phyloP scores from a whole-genome alignment of 1,140 invertebrate genomes.

The Papilio xuthus region DNA sequence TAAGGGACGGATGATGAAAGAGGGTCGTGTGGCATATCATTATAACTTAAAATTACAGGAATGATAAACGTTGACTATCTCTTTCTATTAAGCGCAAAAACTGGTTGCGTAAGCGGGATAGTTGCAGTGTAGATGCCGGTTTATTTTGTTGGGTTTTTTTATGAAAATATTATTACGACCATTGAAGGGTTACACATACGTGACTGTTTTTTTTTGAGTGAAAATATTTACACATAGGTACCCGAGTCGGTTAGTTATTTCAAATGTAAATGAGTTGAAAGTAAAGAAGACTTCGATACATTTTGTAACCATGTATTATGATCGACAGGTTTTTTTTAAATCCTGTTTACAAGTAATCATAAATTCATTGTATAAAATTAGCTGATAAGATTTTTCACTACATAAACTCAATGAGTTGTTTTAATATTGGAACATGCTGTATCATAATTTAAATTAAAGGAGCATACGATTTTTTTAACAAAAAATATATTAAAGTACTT shows the following conservation, averaged over 20 bases:
- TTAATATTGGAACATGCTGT: neutral
- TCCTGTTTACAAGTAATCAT: slow-evolving; percentile 28
- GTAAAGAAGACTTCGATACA: slow-evolving; percentile 33
- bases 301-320: slow-evolving; percentile 34
- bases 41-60: slow-evolving; percentile 58
- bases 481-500: too few relatives aligned
- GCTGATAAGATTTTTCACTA: slow-evolving; percentile 22
- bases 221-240: slow-evolving; percentile 37
- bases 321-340: slow-evolving; percentile 19
- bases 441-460: neutral
- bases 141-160: slow-evolving; percentile 50
- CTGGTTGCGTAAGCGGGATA: slow-evolving; percentile 41
- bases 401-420: neutral
- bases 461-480: neutral
- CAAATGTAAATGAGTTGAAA: slow-evolving; percentile 39
- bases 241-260: slow-evolving; percentile 32
- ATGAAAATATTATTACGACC: slow-evolving; percentile 49
- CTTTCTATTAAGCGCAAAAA: slow-evolving; percentile 43
- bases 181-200: slow-evolving; percentile 46
- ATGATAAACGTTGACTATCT: slow-evolving; percentile 51
- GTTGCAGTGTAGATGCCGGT: slow-evolving; percentile 50
- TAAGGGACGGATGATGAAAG: slow-evolving; percentile 52
- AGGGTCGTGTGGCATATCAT: slow-evolving; percentile 74
- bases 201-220: slow-evolving; percentile 39
- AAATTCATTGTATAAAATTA: slow-evolving; percentile 25